Conservation (phyloP, 2,888 invertebrate genomes). For the Leptopilina drosophilae region DNA sequence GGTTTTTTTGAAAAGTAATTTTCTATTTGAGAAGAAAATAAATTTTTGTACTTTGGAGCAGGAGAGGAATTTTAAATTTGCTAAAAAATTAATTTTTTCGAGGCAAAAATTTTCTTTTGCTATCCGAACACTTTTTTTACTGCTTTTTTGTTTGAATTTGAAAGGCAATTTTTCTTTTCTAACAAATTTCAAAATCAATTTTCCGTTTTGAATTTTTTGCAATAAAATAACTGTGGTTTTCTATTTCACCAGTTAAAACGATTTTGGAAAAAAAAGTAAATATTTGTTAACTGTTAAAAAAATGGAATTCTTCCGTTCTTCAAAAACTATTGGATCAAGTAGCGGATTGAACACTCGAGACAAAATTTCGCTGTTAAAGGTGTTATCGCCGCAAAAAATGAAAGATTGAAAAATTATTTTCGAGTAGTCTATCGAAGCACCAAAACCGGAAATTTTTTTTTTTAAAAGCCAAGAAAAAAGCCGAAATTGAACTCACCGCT, state of each 20-base stretch:
- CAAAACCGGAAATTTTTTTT: constrained; percentile 64
- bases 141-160: too few relatives aligned
- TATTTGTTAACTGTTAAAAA: background rate
- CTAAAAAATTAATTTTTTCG: too few relatives aligned
- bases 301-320: background rate
- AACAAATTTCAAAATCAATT: too few relatives aligned
- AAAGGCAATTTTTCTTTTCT: too few relatives aligned
- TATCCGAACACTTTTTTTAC: too few relatives aligned
- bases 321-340: background rate
- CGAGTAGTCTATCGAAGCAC: constrained; percentile 76
- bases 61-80: too few relatives aligned
- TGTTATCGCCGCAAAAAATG: constrained; percentile 6
- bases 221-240: too few relatives aligned
- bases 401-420: constrained; percentile 58
- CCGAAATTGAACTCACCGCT: constrained; percentile 72
- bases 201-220: too few relatives aligned
- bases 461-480: constrained; percentile 55
- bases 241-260: too few relatives aligned
- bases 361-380: constrained; percentile 56
- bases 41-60: too few relatives aligned
- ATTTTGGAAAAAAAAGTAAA: background rate
- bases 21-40: too few relatives aligned
- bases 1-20: background rate
- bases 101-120: too few relatives aligned
- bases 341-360: constrained; percentile 32